Conservation (phyloP, 2,113 vertebrate species). For the Phylloscopus trochilus region DNA sequence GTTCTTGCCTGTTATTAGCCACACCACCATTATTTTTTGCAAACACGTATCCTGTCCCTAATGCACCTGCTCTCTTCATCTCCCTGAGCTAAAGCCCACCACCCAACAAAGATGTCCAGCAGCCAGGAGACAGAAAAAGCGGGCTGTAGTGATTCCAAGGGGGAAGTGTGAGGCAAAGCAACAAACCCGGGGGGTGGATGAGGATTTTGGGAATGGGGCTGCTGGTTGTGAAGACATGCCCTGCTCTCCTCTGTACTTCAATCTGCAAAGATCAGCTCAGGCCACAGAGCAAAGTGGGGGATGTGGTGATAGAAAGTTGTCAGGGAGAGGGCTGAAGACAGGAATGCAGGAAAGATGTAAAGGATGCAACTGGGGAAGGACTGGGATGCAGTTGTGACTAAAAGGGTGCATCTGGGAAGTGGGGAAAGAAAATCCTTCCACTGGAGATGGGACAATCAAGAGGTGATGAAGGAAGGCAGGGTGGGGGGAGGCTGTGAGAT, state of each 20-base stretch:
- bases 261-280: background rate
- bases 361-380: background rate
- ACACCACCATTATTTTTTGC: background rate
- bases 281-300: background rate
- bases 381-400: background rate
- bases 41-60: background rate
- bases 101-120: background rate
- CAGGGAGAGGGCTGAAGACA: background rate
- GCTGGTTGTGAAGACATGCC: background rate
- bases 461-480: background rate
- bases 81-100: background rate
- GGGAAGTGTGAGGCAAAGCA: background rate
- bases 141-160: background rate
- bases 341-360: background rate
- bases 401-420: background rate
- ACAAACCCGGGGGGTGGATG: background rate
- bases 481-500: background rate
- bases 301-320: background rate
- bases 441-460: background rate
- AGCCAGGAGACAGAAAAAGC: background rate
- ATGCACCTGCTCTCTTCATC: conserved; percentile 42
- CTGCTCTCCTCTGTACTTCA: background rate
- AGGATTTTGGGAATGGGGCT: background rate
- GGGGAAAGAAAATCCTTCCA: background rate
- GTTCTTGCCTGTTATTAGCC: background rate